phyloP scores from a whole-genome alignment of 2,888 invertebrate species.

The Caenorhabditis afra region DNA sequence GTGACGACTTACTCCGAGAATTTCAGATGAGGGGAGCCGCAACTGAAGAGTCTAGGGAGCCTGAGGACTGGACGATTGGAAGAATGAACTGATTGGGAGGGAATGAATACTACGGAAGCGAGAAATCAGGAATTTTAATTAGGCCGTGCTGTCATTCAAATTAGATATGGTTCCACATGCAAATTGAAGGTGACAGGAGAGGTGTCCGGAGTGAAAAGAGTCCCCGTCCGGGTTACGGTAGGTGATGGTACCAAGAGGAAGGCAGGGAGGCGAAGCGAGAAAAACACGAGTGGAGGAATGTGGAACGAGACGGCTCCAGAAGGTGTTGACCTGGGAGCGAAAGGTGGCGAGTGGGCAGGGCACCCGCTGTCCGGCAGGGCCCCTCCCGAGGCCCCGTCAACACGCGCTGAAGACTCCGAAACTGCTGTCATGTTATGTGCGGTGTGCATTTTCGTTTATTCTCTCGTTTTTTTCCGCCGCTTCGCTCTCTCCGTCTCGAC shows the following conservation, averaged over 20 bases:
- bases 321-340: slow-evolving; percentile 37
- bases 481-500: slow-evolving; percentile 27
- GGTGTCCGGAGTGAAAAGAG: too few relatives aligned
- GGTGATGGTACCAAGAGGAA: background rate
- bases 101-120: too few relatives aligned
- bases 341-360: slow-evolving; percentile 35
- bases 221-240: background rate
- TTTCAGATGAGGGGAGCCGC: background rate
- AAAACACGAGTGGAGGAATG: background rate
- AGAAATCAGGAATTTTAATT: too few relatives aligned
- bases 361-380: slow-evolving; percentile 21
- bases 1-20: background rate
- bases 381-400: slow-evolving; percentile 45
- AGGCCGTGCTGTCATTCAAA: too few relatives aligned
- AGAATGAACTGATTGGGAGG: background rate
- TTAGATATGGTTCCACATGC: too few relatives aligned
- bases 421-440: slow-evolving; percentile 58
- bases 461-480: slow-evolving; percentile 44
- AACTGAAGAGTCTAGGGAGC: too few relatives aligned
- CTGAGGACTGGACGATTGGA: background rate
- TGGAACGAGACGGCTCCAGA: background rate
- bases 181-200: too few relatives aligned
- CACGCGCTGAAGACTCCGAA: slow-evolving; percentile 46
- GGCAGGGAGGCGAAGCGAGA: background rate
- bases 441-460: slow-evolving; percentile 59